These are phyloP conservation scores for Rhabdophis nuchalis DNA, from an alignment of 2,797 vertebrate genomes.

Conservation along the genomic window DNA sequence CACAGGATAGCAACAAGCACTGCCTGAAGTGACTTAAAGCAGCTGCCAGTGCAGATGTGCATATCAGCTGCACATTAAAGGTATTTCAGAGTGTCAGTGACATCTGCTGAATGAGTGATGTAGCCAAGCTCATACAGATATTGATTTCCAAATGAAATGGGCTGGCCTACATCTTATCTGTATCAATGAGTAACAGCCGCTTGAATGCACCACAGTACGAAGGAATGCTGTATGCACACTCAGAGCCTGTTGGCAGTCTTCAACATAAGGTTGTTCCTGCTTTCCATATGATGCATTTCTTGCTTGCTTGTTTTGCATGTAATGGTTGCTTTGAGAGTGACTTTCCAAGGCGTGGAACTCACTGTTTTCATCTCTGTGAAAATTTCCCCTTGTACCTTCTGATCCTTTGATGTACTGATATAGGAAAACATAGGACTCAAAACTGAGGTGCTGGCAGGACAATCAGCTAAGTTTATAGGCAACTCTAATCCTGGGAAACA, in stretches of 20 bases:
- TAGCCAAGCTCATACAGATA: background rate
- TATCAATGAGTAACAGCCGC: conserved; percentile 26
- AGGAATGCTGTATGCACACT: conserved; percentile 46
- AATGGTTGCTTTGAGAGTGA: background rate
- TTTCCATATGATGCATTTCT: conserved; percentile 49
- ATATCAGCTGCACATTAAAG: background rate
- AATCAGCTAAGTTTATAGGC: background rate
- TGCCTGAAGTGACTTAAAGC: background rate
- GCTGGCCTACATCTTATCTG: fast-evolving
- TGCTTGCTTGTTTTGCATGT: background rate
- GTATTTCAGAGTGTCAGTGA: background rate
- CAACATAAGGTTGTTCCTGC: conserved; percentile 22
- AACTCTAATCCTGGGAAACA: background rate
- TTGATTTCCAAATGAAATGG: background rate
- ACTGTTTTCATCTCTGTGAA: conserved; percentile 14
- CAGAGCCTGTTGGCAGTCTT: conserved; percentile 40
- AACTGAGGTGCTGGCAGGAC: background rate
- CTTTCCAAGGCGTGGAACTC: conserved; percentile 6
- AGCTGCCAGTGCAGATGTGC: background rate
- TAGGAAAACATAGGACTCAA: background rate
- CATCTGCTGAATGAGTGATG: background rate
- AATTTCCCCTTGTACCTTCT: background rate
- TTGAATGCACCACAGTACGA: conserved; percentile 20
- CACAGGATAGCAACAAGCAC: background rate
- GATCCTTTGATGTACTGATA: conserved; percentile 1